Evolutionary conservation across 2,113 vertebrate genomes (phyloP).

Genomic region (Melanostigma gelatinosum): DNA sequence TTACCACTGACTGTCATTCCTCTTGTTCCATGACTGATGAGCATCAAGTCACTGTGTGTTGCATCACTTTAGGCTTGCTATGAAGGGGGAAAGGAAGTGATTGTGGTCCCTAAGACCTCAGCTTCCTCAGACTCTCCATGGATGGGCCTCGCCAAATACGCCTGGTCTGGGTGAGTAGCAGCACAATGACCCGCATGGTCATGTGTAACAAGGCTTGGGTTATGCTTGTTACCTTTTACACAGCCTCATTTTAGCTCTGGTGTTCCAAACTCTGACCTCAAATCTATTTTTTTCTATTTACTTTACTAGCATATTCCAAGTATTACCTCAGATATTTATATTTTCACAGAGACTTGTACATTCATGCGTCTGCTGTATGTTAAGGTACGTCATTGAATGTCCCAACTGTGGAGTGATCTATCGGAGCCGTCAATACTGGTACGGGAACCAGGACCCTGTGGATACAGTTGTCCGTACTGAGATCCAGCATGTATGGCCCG

Average conservation of each 20-base stretch:
- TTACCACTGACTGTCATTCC: neutral
- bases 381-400: constrained; percentile 97
- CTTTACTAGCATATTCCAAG: neutral
- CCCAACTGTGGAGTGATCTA: constrained; percentile 97
- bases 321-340: neutral
- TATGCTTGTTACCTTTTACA: constrained; percentile 45
- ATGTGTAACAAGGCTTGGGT: neutral
- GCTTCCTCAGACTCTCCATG: constrained; percentile 98
- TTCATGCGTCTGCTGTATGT: neutral
- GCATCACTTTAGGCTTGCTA: constrained; percentile 90
- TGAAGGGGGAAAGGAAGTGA: constrained; percentile 95
- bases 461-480: constrained; percentile 98
- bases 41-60: constrained; percentile 4
- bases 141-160: constrained; percentile 97
- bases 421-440: constrained; percentile 98
- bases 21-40: constrained; percentile 3
- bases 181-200: constrained; percentile 5
- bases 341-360: neutral
- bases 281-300: neutral
- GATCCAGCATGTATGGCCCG: constrained; percentile 98
- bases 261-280: constrained; percentile 23
- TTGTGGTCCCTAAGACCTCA: constrained; percentile 97
- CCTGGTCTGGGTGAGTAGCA: constrained; percentile 97
- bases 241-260: constrained; percentile 20
- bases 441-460: constrained; percentile 98